Base-by-base conservation (phyloP, 1,140 invertebrate species). In the Drosophila miranda region DNA sequence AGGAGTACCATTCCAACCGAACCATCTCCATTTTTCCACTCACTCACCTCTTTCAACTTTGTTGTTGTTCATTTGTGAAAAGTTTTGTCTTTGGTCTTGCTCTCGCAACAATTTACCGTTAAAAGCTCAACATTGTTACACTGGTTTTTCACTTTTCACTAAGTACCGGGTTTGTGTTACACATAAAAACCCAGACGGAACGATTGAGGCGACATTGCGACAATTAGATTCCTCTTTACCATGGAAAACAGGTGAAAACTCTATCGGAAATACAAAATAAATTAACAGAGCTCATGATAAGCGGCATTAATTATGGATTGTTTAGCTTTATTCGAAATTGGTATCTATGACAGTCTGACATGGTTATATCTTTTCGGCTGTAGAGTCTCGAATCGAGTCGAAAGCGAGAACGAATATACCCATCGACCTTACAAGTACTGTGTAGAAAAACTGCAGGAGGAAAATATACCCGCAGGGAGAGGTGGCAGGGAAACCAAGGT, bases 121-220 rank as follows among this genome's bases (percentile, higher is more conserved):
- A 84, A 84, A 73, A 84, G 81, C 81, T 78, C 77, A 84, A 84
- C 81, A 84, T 80, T 84, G 81, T 84, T 64, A 84, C 81, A 86
- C 81, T 86, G 81, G 81, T 86, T 84, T 86, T 81, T 86, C 81
- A 81, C 77, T 84, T 84, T 84, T 86, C 81, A 86, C 81, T 84
- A 84, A 84, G 81, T 84, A 84, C 77, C 64, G 64, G 77, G 63
- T 64, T 86, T 81, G 81, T 81, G 68, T 86, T 86, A 81, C 81
- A 74, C 77, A 86, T 77, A 86, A 81, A 84, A 66, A 23, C 16
- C 34, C 11, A 13, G 9, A 38, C 11, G 34, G 34, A 38, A 38
- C 28, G 8, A 30, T 8, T 30, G 7, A 30, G 7, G 28, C 7
- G 4, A 34, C 3, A 13, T 11, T 11, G 1, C 34, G 34, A 11